phyloP scores from a whole-genome alignment of 2,888 invertebrate species.

The Lithophane semibrunnea region DNA sequence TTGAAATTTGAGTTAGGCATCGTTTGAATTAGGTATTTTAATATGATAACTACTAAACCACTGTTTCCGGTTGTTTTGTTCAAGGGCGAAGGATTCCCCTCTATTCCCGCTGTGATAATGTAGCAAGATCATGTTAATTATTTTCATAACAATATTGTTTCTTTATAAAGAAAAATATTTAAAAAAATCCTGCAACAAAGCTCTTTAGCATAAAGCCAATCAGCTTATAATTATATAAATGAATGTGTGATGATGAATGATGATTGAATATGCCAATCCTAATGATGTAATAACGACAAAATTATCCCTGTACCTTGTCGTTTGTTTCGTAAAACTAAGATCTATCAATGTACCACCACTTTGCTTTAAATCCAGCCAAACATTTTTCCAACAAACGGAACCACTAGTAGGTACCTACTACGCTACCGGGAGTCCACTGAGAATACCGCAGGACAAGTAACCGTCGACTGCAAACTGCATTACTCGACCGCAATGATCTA shows the following conservation, averaged over 20 bases:
- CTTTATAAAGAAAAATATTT: too few species aligned
- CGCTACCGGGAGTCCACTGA: conserved; percentile 11
- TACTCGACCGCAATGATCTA: conserved; percentile 60
- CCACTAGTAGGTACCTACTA: too few species aligned
- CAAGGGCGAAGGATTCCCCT: conserved; percentile 17
- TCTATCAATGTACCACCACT: not conserved
- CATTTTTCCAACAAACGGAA: not conserved
- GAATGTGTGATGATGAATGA: too few species aligned
- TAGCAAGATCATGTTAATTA: too few species aligned
- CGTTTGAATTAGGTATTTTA: conserved; percentile 12
- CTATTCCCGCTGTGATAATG: too few species aligned
- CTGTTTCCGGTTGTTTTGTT: conserved; percentile 17
- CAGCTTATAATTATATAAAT: too few species aligned
- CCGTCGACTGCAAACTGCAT: conserved; percentile 51
- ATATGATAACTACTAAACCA: conserved; percentile 13
- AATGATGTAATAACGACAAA: not conserved
- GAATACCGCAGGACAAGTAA: conserved; percentile 39
- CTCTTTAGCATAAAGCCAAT: too few species aligned
- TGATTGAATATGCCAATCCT: not conserved
- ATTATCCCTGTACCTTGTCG: not conserved
- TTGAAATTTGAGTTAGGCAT: not conserved
- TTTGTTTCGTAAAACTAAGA: not conserved
- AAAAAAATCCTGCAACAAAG: too few species aligned
- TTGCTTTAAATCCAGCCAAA: conserved; percentile 1
- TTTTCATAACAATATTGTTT: too few species aligned